Conservation (phyloP, 92 coral and sea anemone species). For the Umimayanthus chanpuru region DNA sequence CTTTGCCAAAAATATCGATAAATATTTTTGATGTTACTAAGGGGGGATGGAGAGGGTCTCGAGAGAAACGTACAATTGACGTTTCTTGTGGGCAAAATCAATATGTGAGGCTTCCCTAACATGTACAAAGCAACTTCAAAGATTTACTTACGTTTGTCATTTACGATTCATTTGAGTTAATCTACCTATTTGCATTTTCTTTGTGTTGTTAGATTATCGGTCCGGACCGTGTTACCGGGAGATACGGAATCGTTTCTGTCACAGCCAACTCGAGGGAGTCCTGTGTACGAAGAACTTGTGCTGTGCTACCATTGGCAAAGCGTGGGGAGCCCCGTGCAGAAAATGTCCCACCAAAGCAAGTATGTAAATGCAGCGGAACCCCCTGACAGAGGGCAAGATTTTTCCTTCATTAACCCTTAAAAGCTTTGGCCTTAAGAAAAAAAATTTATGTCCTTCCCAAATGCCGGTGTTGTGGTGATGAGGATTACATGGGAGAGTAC, state of each 20-base stretch:
- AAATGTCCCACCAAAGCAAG: slow-evolving; percentile 86
- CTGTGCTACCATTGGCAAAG: slow-evolving; percentile 95
- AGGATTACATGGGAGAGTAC: too few species aligned
- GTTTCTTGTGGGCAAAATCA: too few species aligned
- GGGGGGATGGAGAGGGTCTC: too few species aligned
- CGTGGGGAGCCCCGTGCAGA: slow-evolving; percentile 97
- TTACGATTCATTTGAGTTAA: neutral
- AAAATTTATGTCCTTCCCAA: too few species aligned
- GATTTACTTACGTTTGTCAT: neutral
- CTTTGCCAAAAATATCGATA: too few species aligned
- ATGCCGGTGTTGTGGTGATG: too few species aligned
- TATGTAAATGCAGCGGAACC: slow-evolving; percentile 7
- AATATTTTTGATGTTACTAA: too few species aligned
- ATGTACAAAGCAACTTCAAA: too few species aligned
- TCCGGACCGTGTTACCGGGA: slow-evolving; percentile 94
- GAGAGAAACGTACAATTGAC: too few species aligned
- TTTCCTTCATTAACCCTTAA: too few species aligned
- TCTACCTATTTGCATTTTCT: neutral
- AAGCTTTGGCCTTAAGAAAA: too few species aligned
- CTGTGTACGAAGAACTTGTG: slow-evolving; percentile 85
- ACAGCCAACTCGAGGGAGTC: slow-evolving; percentile 75
- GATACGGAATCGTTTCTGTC: slow-evolving; percentile 87
- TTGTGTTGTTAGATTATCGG: slow-evolving; percentile 74
- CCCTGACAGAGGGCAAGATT: neutral
- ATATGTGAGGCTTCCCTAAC: too few species aligned